Evolutionary conservation across 2,797 vertebrate species (phyloP).

Genomic region (Sebastes matsubarae): DNA sequence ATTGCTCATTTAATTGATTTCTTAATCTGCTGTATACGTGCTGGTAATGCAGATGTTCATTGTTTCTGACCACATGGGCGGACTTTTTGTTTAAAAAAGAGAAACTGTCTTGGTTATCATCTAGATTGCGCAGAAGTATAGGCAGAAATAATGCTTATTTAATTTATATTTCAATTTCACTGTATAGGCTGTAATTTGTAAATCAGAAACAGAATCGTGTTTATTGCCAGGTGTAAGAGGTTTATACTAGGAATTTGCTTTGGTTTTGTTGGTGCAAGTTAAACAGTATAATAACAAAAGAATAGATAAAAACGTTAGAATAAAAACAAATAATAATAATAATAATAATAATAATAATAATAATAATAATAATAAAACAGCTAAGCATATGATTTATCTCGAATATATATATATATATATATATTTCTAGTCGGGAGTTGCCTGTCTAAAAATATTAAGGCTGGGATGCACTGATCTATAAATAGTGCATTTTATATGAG

Average conservation of each 20-base stretch:
- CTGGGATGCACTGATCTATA: not conserved
- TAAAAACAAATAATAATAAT: too few species aligned
- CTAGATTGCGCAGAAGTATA: not conserved
- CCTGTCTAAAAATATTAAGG: not conserved
- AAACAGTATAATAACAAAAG: too few species aligned
- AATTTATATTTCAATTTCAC: not conserved
- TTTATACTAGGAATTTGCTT: too few species aligned
- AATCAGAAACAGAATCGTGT: too few species aligned
- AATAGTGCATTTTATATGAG: slow-evolving; percentile 3
- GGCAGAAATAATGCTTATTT: not conserved
- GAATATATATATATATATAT: not conserved
- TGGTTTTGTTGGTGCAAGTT: too few species aligned
- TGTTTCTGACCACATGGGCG: not conserved
- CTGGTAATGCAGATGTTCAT: not conserved
- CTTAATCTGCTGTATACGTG: not conserved
- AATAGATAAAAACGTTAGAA: too few species aligned
- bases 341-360: too few species aligned
- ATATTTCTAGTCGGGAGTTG: not conserved
- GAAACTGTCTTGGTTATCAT: not conserved
- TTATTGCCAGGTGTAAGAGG: too few species aligned
- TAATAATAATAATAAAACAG: not conserved
- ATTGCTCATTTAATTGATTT: not conserved
- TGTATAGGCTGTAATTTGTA: not conserved
- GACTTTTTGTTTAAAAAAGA: not conserved
- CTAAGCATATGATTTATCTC: not conserved